Conservation (phyloP, 2,797 vertebrate genomes). For the Heterohyrax brucei region DNA sequence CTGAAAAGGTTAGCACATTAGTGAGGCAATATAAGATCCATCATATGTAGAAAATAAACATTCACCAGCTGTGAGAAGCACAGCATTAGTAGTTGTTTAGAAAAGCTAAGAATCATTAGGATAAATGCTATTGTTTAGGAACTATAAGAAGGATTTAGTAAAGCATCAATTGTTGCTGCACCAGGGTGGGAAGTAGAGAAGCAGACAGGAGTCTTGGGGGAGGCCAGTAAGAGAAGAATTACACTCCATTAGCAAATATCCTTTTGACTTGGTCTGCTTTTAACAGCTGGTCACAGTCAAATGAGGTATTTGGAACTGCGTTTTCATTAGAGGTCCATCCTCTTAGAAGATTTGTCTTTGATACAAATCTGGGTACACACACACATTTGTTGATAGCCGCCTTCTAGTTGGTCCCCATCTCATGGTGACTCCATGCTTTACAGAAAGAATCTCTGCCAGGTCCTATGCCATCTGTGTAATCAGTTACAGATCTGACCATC, state of each 20-base stretch:
- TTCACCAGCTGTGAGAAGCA: not conserved
- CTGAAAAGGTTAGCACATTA: not conserved
- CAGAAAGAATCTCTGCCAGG: not conserved
- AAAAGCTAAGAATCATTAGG: constrained; percentile 41
- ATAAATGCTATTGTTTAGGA: constrained; percentile 22
- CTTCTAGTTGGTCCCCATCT: not conserved
- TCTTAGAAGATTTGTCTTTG: constrained; percentile 9
- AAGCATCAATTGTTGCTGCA: not conserved
- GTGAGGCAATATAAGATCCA: not conserved
- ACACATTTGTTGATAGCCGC: not conserved
- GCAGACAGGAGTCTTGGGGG: not conserved
- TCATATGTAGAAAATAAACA: constrained; percentile 55
- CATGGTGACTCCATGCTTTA: not conserved
- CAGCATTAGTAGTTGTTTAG: not conserved
- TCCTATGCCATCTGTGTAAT: not conserved
- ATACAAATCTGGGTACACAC: constrained; percentile 25
- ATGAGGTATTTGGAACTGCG: constrained; percentile 6
- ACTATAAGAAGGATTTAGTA: constrained; percentile 48
- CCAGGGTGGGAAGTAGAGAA: not conserved
- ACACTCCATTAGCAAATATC: not conserved
- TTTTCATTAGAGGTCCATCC: constrained; percentile 12
- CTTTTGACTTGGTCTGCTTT: not conserved
- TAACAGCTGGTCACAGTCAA: constrained; percentile 26
- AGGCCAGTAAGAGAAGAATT: constrained; percentile 11
- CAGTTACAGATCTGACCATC: not conserved